phyloP scores from a whole-genome alignment of 2,888 invertebrate genomes.

The Meandrusa payeni region DNA sequence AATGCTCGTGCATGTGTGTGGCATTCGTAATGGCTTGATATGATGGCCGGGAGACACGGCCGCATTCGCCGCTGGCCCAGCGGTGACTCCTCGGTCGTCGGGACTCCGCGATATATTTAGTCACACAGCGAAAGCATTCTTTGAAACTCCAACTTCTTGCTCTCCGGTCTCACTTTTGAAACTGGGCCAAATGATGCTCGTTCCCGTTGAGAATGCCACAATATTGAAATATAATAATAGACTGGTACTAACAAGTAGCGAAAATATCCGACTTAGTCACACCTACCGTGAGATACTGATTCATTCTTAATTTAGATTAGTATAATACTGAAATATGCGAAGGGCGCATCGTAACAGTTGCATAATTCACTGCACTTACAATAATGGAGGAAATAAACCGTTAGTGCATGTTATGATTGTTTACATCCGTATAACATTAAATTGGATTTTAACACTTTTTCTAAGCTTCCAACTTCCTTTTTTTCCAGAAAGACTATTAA shows the following conservation, averaged over 20 bases:
- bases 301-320: slow-evolving; percentile 58
- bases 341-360: slow-evolving; percentile 44
- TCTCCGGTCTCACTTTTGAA: slow-evolving; percentile 77
- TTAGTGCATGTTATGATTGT: neutral
- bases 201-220: slow-evolving; percentile 74
- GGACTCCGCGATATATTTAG: slow-evolving; percentile 61
- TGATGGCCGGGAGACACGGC: slow-evolving; percentile 19
- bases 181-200: slow-evolving; percentile 78
- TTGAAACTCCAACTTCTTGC: slow-evolving; percentile 72
- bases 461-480: too few relatives aligned
- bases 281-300: slow-evolving; percentile 56
- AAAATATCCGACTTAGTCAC: slow-evolving; percentile 76
- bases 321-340: slow-evolving; percentile 68
- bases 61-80: slow-evolving; percentile 31
- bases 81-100: slow-evolving; percentile 28
- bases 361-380: slow-evolving; percentile 14
- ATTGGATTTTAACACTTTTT: too few relatives aligned
- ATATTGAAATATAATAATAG: slow-evolving; percentile 80
- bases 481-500: too few relatives aligned
- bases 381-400: neutral
- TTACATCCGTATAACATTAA: neutral
- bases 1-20: too few relatives aligned
- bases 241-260: slow-evolving; percentile 59
- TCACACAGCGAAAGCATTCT: slow-evolving; percentile 71
- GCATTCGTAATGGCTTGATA: too few relatives aligned